Evolutionary conservation across 1,140 invertebrate genomes (phyloP), one percentile per base, ranked within the genome.

Genomic region (Temnothorax longispinosus): DNA sequence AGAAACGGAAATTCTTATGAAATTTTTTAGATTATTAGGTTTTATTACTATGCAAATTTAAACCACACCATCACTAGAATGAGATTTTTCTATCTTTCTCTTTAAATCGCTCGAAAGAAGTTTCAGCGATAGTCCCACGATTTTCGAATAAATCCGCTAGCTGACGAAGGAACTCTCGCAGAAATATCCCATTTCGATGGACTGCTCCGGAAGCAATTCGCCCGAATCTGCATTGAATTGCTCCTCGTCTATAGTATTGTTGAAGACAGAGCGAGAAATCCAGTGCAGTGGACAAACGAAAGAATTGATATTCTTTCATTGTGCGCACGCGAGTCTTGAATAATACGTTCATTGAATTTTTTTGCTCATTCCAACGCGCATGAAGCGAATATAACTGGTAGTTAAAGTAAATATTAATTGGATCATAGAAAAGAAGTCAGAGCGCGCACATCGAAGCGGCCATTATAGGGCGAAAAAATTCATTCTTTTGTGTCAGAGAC

Each of bases 291-390:
- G 82, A 89, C 88, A 90, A 90, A 91, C 89, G 89, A 90, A 89
- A 90, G 86, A 69, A 91, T 90, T 91, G 89, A 91, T 91, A 91
- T 91, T 91, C 90, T 90, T 90, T 89, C 89, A 87, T 76, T 85
- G 82, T 44, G 81, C 87, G 38, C 76, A 64, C 87, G 54, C 64
- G 74, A 88, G 38, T 82, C 54, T 74, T 86, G 88, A 89, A 90
- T 91, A 91, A 90, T 90, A 78, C 86, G 62, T 18, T 74, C n/a
- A 90, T 90, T 90, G 89, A 90, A 90, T 90, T 71, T 72, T 58
- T 71, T 72, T 58, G 74, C 52, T 84, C 76, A 77, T 90, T 72
- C 21, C 32, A 60, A 74, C 38, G 77, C 52, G 82, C 74, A 69
- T 85, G 6, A 47, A 67, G 32, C 38, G 15, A 41, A 38, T 5